phyloP scores from a whole-genome alignment of 2,797 vertebrate genomes.

The Danionella dracula region DNA sequence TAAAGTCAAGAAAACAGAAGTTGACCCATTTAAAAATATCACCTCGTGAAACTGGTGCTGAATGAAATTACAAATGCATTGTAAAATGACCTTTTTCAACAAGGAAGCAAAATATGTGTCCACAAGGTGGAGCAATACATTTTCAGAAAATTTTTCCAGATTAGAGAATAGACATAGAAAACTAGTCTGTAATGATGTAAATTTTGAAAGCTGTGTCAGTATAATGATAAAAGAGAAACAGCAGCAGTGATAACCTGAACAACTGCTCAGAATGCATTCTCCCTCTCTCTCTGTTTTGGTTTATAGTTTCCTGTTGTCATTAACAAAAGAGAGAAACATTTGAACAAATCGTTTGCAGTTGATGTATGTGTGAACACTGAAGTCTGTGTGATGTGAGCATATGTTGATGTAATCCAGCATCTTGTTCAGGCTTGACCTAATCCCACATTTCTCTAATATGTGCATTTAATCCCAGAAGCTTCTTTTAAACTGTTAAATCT shows the following conservation, averaged over 20 bases:
- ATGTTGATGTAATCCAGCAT: slow-evolving; percentile 2
- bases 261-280: slow-evolving; percentile 3
- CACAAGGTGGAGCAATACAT: slow-evolving; percentile 7
- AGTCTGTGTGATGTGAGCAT: neutral
- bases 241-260: slow-evolving; percentile 10
- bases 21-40: too few relatives aligned
- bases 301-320: too few relatives aligned
- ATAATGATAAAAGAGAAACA: neutral
- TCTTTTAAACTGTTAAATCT: neutral
- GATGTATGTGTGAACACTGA: too few relatives aligned
- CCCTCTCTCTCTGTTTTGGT: neutral
- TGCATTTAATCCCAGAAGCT: neutral
- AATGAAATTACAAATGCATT: too few relatives aligned
- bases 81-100: neutral
- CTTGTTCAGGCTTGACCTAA: too few relatives aligned
- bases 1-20: too few relatives aligned
- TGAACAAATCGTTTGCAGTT: too few relatives aligned
- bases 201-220: neutral
- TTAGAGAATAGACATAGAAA: neutral
- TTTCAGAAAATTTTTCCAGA: neutral
- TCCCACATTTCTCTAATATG: neutral
- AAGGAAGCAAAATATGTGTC: neutral
- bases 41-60: too few relatives aligned
- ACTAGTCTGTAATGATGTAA: neutral
- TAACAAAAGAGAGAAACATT: too few relatives aligned